These are phyloP conservation scores for Apodemia mormo DNA, from an alignment of 2,888 invertebrate genomes.

Conservation along the genomic window DNA sequence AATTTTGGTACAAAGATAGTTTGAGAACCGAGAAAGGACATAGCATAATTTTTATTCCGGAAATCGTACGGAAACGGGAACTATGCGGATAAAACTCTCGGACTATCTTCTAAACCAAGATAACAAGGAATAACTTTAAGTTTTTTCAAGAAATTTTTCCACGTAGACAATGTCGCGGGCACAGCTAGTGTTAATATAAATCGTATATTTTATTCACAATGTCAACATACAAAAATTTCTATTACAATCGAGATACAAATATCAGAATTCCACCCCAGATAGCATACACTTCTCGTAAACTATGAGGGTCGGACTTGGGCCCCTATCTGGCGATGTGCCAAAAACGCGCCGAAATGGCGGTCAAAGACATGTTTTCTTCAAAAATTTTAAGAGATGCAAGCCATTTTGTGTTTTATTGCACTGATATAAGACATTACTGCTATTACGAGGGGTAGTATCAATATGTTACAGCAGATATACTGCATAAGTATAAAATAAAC, in stretches of 20 bases:
- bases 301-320: constrained; percentile 21
- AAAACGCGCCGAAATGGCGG: constrained; percentile 8
- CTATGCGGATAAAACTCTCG: no score
- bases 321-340: constrained; percentile 28
- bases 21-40: no score
- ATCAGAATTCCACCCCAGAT: background rate
- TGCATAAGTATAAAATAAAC: constrained; percentile 6
- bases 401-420: background rate
- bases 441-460: background rate
- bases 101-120: no score
- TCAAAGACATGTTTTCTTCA: constrained; percentile 7
- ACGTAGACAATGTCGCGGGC: no score
- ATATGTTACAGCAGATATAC: constrained; percentile 7
- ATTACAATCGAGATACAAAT: constrained; percentile 1
- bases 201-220: background rate
- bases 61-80: no score
- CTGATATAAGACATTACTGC: background rate
- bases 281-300: constrained; percentile 21
- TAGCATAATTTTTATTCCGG: no score
- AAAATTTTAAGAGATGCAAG: background rate
- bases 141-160: no score
- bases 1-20: no score
- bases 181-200: no score
- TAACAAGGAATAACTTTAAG: no score
- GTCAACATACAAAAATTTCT: constrained; percentile 9